Percentiles rank a stretch among this genome's conserved stretches.
Evolutionary conservation across 1,140 invertebrate species (phyloP).

Genomic region (Himalopsyche phryganea): DNA sequence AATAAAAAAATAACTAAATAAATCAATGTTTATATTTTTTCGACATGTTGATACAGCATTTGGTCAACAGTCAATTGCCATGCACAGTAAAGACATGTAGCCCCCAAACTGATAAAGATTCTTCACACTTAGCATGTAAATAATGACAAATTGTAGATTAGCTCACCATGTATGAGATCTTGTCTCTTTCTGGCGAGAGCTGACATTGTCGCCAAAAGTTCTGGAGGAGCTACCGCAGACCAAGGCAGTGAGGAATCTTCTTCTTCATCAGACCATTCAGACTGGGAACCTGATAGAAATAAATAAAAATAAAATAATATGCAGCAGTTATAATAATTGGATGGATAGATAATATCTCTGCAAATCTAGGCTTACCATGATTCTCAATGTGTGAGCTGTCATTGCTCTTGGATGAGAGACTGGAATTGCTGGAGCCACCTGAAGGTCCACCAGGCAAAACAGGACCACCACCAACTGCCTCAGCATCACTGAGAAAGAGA

Average conservation of each 20-base stretch:
- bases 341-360: too few relatives aligned
- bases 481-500: constrained; percentile 24
- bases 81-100: too few relatives aligned
- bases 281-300: constrained; percentile 38
- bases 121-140: too few relatives aligned
- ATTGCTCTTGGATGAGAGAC: constrained; percentile 49
- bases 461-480: constrained; percentile 41
- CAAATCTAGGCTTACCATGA: constrained; percentile 42
- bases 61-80: too few relatives aligned
- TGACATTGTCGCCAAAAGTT: constrained; percentile 60
- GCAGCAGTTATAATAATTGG: constrained; percentile 4
- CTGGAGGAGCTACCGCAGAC: constrained; percentile 78
- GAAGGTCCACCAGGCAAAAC: constrained; percentile 46
- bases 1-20: background rate
- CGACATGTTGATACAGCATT: too few relatives aligned
- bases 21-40: background rate
- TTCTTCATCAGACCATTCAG: constrained; percentile 54
- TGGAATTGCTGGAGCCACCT: constrained; percentile 49
- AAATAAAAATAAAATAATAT: too few relatives aligned
- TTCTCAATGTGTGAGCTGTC: constrained; percentile 48
- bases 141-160: too few relatives aligned
- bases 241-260: constrained; percentile 57
- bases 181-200: constrained; percentile 79
- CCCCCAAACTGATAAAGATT: too few relatives aligned
- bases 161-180: constrained; percentile 92